Conservation (phyloP, 64 coral and sea anemone genomes). For the Montipora sp. region DNA sequence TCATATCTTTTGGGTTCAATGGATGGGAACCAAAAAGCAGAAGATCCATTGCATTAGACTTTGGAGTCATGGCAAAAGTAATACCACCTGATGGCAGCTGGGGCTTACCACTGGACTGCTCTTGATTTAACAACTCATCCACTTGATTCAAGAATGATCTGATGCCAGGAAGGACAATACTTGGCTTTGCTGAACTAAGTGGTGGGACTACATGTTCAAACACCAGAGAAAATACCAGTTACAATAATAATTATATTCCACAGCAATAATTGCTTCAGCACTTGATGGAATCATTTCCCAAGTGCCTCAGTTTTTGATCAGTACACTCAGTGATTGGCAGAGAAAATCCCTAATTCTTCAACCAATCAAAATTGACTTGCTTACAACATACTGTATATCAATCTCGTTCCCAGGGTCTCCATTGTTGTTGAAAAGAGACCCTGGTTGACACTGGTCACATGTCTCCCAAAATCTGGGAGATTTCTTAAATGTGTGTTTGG, state of each 20-base stretch:
- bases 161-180: neutral
- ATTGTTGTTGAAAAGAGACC: no score
- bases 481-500: no score
- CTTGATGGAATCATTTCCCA: no score
- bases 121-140: constrained; percentile 27
- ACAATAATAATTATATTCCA: neutral
- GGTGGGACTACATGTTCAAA: neutral
- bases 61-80: constrained; percentile 3
- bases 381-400: no score
- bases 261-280: no score
- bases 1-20: neutral
- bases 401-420: no score
- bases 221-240: neutral
- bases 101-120: neutral
- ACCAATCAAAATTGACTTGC: no score
- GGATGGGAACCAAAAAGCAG: constrained; percentile 27
- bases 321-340: no score
- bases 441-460: no score
- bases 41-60: neutral
- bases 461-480: no score
- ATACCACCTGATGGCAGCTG: constrained; percentile 10
- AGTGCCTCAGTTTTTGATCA: no score
- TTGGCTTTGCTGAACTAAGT: neutral
- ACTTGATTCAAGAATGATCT: constrained; percentile 27
- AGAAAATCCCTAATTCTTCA: no score